phyloP scores from a whole-genome alignment of 2,797 vertebrate species.

The Peromyscus nudipes region DNA sequence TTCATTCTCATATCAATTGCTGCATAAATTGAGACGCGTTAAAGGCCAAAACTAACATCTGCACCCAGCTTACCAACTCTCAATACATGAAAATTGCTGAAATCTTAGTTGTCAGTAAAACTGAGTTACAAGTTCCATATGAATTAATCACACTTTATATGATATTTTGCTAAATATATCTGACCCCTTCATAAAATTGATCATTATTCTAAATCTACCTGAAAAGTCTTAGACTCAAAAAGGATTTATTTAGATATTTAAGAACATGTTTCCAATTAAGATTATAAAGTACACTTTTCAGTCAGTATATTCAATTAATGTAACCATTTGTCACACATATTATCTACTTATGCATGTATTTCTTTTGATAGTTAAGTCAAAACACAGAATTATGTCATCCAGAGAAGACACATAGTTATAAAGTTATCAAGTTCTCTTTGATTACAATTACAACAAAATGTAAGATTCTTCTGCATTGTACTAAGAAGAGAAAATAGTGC shows the following conservation, averaged over 20 bases:
- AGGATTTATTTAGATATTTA: neutral
- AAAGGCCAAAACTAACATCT: constrained; percentile 20
- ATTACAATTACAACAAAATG: neutral
- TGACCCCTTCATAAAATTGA: neutral
- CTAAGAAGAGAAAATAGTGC: fast-evolving
- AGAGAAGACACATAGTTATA: neutral
- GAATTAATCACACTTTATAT: constrained; percentile 16
- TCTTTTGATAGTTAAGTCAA: constrained; percentile 43
- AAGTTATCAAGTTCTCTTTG: neutral
- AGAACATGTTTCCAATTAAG: constrained; percentile 9
- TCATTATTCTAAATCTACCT: neutral
- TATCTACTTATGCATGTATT: neutral
- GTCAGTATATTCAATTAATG: neutral
- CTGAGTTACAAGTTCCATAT: neutral
- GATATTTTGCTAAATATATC: neutral
- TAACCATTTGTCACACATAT: neutral
- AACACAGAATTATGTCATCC: neutral
- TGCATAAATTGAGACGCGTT: neutral
- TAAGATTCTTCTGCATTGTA: constrained; percentile 14
- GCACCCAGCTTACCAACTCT: neutral
- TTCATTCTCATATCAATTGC: neutral
- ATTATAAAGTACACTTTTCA: constrained; percentile 1
- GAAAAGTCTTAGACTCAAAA: constrained; percentile 46
- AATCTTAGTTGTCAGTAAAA: neutral
- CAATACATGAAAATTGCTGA: constrained; percentile 1